A percentile compares a stretch with the other conserved stretches of the same genome.
phyloP scores from a whole-genome alignment of 2,888 invertebrate species.

The Plebejus melissa region DNA sequence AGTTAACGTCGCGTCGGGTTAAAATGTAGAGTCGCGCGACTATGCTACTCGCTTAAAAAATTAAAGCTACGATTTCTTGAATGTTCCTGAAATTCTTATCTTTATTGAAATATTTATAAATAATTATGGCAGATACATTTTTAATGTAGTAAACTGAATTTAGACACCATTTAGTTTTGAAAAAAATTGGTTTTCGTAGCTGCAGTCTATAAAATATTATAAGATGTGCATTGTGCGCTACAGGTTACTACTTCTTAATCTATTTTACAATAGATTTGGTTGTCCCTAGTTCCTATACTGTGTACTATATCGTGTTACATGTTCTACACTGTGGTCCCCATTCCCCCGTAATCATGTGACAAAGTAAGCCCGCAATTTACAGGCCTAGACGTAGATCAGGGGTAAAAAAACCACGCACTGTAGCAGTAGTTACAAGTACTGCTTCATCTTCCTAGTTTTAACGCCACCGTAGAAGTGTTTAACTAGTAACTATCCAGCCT shows the following conservation, averaged over 20 bases:
- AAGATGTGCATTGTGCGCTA: background rate
- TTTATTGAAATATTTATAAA: too few species aligned
- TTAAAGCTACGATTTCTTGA: too few species aligned
- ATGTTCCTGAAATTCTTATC: too few species aligned
- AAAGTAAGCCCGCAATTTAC: background rate
- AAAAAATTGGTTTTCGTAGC: background rate
- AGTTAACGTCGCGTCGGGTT: too few species aligned
- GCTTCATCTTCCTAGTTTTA: too few species aligned
- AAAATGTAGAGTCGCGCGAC: too few species aligned
- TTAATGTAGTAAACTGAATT: too few species aligned
- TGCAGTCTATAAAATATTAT: background rate
- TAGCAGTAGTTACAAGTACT: too few species aligned
- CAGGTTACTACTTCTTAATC: background rate
- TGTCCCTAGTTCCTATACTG: background rate
- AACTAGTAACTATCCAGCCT: too few species aligned
- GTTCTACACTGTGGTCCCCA: background rate
- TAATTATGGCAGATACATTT: too few species aligned
- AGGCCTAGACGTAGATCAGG: background rate
- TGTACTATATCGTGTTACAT: background rate
- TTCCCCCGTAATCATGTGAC: background rate
- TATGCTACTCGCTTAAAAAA: too few species aligned
- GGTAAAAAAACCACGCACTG: background rate
- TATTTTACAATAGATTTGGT: slow-evolving; percentile 7
- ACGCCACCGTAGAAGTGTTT: too few species aligned
- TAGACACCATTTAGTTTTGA: background rate